Conservation (phyloP, 2,888 invertebrate genomes). For the Aphidoletes aphidimyza region DNA sequence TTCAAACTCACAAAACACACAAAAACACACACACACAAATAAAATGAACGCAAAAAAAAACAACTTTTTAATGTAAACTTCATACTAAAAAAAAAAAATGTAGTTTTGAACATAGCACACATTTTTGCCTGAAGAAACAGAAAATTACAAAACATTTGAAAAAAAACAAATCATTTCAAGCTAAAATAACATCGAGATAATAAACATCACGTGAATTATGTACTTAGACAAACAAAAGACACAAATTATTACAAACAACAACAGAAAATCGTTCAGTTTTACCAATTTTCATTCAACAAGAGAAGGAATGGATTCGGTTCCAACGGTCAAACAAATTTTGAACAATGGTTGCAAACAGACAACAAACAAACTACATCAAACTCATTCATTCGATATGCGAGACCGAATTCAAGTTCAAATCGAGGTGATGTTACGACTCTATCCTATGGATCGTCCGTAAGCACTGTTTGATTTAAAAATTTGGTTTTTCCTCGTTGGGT, state of each 20-base stretch:
- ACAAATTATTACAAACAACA: not conserved
- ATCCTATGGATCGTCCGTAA: too few relatives aligned
- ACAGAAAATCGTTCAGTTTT: not conserved
- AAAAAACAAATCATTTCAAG: not conserved
- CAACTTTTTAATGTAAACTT: slow-evolving; percentile 39
- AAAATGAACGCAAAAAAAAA: not conserved
- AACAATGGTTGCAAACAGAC: too few relatives aligned
- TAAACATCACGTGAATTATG: not conserved
- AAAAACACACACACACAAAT: not conserved
- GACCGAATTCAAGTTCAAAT: too few relatives aligned
- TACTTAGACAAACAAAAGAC: not conserved
- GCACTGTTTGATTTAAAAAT: too few relatives aligned
- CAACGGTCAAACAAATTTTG: too few relatives aligned
- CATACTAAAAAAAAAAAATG: not conserved
- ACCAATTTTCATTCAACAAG: not conserved
- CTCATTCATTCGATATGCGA: too few relatives aligned
- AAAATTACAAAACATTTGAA: not conserved
- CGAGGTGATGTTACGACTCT: too few relatives aligned
- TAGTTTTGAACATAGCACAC: slow-evolving; percentile 39
- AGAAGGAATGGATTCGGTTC: too few relatives aligned
- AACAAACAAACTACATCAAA: too few relatives aligned
- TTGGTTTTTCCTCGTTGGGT: too few relatives aligned
- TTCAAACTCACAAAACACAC: not conserved
- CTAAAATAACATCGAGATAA: too few relatives aligned
- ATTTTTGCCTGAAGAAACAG: not conserved